Base-by-base conservation (phyloP, 1,140 invertebrate genomes). In the Papilio machaon region DNA sequence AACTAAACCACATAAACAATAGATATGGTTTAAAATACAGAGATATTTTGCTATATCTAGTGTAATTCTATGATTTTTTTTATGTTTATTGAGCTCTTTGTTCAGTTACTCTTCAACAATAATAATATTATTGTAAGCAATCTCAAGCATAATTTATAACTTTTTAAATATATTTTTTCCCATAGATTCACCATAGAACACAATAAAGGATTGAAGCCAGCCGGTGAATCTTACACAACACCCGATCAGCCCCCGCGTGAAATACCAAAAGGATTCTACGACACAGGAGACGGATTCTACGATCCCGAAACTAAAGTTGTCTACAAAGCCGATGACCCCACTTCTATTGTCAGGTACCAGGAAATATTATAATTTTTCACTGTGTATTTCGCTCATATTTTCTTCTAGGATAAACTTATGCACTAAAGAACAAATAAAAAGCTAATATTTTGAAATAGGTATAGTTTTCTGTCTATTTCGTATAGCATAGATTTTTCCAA, bases 231-330 rank as follows among this genome's bases (percentile, higher is more conserved):
- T 0, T 90, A 91, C 75, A 79, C 93, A 15, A 95, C 94, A 0
- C 90, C 95, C 2, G 85, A 89, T 0, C 90, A 91, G 82, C 91
- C 92, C 0, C 83, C 91, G 0, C 85, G 87, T 23, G 64, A 86
- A 0, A 90, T 95, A 77, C 95, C 95, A 10, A 64, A 84, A 0
- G 91, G 90, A 0, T 94, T 89, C 70, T 95, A 95, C 80, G 95
- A 96, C 64, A 90, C 93, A 0, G 95, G 92, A 4, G 91, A 95
- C 67, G 95, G 95, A 0, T 94, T 95, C 75, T 96, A 92, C 83
- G 87, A 95, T 82, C 95, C 95, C 2, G 84, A 84, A n/a, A 93
- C 88, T 1, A 91, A 91, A 75, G 86, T 87, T 13, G 86, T 96
- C 5, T 89, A 85, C 73, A 90, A 90, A 79, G 76, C 79, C 43